Conservation (phyloP, 2,113 vertebrate genomes). For the Diphyllodes magnificus region DNA sequence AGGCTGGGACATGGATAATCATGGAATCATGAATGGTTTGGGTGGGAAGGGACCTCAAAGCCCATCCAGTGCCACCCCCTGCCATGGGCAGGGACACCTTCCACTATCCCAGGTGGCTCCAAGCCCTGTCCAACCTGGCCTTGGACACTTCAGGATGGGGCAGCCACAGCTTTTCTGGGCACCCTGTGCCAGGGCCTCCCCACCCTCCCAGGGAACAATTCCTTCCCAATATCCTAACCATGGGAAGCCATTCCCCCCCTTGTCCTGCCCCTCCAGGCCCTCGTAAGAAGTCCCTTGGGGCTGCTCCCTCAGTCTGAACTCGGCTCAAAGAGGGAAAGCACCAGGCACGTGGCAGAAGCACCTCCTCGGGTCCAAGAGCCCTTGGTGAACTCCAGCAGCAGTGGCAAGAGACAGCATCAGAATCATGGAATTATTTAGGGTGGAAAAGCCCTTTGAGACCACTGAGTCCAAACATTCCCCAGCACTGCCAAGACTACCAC, state of each 20-base stretch:
- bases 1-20: background rate
- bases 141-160: background rate
- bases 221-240: background rate
- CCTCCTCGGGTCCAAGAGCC: fast-evolving
- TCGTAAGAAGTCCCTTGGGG: too few species aligned
- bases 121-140: background rate
- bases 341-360: fast-evolving
- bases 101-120: fast-evolving
- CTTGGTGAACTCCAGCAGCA: background rate
- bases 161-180: background rate
- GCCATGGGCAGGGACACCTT: background rate
- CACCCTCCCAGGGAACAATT: fast-evolving
- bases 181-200: background rate
- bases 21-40: background rate
- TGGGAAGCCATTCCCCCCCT: background rate
- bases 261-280: background rate
- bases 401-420: background rate
- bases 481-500: background rate
- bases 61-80: fast-evolving
- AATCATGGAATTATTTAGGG: background rate
- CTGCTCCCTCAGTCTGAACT: background rate
- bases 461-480: background rate
- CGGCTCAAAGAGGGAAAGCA: background rate
- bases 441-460: background rate
- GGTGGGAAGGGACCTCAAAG: background rate